These are phyloP conservation scores for Nomada fucata DNA, from an alignment of 2,888 invertebrate species.

Conservation along the genomic window DNA sequence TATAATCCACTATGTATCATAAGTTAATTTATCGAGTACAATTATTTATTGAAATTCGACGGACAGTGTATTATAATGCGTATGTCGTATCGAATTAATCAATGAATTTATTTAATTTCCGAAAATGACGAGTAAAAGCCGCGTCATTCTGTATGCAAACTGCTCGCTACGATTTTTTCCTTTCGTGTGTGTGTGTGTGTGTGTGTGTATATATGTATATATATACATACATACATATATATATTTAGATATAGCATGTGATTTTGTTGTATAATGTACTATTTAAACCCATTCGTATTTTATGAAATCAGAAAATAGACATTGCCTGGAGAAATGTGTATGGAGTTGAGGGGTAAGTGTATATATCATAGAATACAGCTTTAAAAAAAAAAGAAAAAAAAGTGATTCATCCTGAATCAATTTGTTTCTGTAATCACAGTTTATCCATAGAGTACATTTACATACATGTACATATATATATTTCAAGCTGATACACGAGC, in stretches of 20 bases:
- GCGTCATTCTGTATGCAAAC: neutral
- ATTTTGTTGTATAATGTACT: slow-evolving; percentile 44
- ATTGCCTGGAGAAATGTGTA: slow-evolving; percentile 66
- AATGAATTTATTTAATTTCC: too few species aligned
- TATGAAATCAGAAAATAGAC: slow-evolving; percentile 45
- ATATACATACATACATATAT: slow-evolving; percentile 23
- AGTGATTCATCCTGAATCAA: slow-evolving; percentile 12
- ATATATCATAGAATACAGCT: slow-evolving; percentile 61
- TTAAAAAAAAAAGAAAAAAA: slow-evolving; percentile 19
- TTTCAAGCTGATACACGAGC: slow-evolving; percentile 30
- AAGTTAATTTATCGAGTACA: neutral
- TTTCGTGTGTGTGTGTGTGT: neutral
- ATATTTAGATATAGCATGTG: slow-evolving; percentile 40
- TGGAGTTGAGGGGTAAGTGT: slow-evolving; percentile 73
- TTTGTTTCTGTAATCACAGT: slow-evolving; percentile 23
- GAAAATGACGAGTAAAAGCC: neutral
- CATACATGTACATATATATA: neutral
- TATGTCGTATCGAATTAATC: neutral
- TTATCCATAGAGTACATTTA: slow-evolving; percentile 9
- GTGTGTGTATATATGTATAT: too few species aligned
- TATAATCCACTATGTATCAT: neutral
- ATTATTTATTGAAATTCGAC: slow-evolving; percentile 18
- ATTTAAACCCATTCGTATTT: slow-evolving; percentile 29
- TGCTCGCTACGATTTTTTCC: slow-evolving; percentile 23
- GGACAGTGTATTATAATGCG: slow-evolving; percentile 25